Percentiles rank a stretch among this genome's conserved stretches.
Evolutionary conservation across 1,140 invertebrate genomes (phyloP).

Genomic region (Sycobia sp.): DNA sequence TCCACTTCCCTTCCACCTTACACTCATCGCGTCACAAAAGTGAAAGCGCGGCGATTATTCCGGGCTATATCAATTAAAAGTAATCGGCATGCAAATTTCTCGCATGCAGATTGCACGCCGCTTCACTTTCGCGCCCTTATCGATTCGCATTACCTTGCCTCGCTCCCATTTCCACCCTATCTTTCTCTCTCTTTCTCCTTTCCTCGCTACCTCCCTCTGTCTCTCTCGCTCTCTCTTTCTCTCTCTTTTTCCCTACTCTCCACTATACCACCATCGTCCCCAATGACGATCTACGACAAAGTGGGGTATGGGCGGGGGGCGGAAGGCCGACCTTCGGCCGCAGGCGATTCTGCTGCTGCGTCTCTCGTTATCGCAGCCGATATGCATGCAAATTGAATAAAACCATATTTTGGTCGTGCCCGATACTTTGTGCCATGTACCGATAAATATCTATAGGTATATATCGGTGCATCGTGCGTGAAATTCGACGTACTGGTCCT

Average conservation of each 20-base stretch:
- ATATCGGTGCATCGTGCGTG: too few relatives aligned
- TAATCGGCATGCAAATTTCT: constrained; percentile 20
- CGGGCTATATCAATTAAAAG: constrained; percentile 19
- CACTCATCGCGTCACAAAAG: background rate
- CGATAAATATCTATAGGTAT: too few relatives aligned
- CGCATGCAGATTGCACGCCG: constrained; percentile 9
- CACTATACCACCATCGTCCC: too few relatives aligned
- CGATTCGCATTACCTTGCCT: too few relatives aligned
- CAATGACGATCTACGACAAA: background rate
- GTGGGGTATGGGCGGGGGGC: background rate
- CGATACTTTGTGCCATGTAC: too few relatives aligned
- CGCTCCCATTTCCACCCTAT: too few relatives aligned
- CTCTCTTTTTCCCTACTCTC: background rate
- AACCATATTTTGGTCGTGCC: constrained; percentile 20
- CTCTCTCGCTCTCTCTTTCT: background rate
- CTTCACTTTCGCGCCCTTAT: too few relatives aligned
- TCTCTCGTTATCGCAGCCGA: background rate
- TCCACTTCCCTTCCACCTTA: background rate
- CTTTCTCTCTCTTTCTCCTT: background rate
- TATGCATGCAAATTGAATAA: constrained; percentile 28
- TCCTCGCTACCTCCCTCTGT: background rate
- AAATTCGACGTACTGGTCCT: too few relatives aligned
- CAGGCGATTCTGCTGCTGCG: background rate
- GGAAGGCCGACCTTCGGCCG: too few relatives aligned
- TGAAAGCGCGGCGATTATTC: background rate